These are phyloP conservation scores for Aleiodes sp. DNA, from an alignment of 1,140 invertebrate species.

Conservation along the genomic window DNA sequence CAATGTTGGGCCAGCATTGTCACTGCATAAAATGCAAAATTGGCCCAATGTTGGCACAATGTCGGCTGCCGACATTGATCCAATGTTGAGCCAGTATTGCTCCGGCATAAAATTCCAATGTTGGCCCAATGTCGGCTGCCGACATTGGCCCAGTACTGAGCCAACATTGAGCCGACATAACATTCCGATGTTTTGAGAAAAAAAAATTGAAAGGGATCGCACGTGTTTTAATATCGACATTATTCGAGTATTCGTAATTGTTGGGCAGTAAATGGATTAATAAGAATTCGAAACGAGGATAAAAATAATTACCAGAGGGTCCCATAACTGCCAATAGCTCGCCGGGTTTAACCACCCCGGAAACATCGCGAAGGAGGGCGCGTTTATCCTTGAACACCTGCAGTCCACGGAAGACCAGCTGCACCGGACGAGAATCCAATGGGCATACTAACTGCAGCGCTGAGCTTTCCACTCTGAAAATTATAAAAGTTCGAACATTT, in stretches of 20 bases:
- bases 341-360: constrained; percentile 79
- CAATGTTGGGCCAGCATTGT: too few species aligned
- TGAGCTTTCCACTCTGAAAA: constrained; percentile 61
- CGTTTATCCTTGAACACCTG: constrained; percentile 68
- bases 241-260: background rate
- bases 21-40: too few species aligned
- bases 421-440: constrained; percentile 70
- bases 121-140: too few species aligned
- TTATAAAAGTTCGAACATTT: constrained; percentile 25
- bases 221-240: too few species aligned
- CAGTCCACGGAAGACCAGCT: constrained; percentile 76
- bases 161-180: too few species aligned
- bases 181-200: too few species aligned
- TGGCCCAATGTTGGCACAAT: too few species aligned
- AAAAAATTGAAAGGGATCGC: too few species aligned
- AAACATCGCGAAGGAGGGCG: constrained; percentile 77
- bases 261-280: background rate
- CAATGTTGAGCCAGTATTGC: too few species aligned
- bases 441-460: constrained; percentile 60
- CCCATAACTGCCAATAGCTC: constrained; percentile 86
- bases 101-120: too few species aligned
- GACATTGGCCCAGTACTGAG: too few species aligned
- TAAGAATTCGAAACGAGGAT: background rate
- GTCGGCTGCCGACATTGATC: too few species aligned
- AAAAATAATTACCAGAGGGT: constrained; percentile 72